These are phyloP conservation scores for Heliconius hortense DNA, from an alignment of 2,888 invertebrate species.

Conservation along the genomic window DNA sequence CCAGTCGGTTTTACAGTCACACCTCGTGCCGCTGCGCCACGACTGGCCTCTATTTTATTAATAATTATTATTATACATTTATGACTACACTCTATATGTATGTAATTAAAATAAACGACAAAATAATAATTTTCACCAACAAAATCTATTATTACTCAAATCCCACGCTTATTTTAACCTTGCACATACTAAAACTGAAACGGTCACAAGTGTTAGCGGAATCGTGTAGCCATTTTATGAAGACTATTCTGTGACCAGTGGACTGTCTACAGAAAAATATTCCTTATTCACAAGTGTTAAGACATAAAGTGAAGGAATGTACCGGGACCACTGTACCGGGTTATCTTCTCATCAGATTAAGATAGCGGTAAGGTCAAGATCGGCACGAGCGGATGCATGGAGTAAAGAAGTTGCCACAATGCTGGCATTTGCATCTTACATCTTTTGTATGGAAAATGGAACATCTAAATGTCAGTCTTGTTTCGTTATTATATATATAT, in stretches of 20 bases:
- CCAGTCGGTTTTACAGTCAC: too few relatives aligned
- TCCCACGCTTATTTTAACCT: conserved; percentile 44
- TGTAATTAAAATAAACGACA: too few relatives aligned
- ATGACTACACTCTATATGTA: too few relatives aligned
- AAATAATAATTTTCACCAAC: not conserved
- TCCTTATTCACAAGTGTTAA: conserved; percentile 50
- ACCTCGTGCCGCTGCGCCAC: too few relatives aligned
- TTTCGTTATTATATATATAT: conserved; percentile 26
- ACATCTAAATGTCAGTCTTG: conserved; percentile 42
- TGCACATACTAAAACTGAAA: conserved; percentile 59
- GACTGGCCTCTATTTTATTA: too few relatives aligned
- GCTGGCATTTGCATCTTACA: conserved; percentile 44
- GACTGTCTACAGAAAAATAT: conserved; percentile 44
- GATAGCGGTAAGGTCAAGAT: conserved; percentile 72
- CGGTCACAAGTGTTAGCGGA: conserved; percentile 67
- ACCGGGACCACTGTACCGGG: conserved; percentile 73
- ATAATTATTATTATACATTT: too few relatives aligned
- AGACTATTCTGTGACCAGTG: conserved; percentile 58
- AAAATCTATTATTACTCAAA: conserved; percentile 34
- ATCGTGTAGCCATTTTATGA: conserved; percentile 67
- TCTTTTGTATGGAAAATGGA: conserved; percentile 45
- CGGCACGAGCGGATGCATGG: conserved; percentile 65
- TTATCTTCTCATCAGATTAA: conserved; percentile 75
- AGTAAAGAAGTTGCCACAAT: conserved; percentile 45
- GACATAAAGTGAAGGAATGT: conserved; percentile 49